Conservation (phyloP, 2,888 invertebrate species). For the Scaeva pyrastri region DNA sequence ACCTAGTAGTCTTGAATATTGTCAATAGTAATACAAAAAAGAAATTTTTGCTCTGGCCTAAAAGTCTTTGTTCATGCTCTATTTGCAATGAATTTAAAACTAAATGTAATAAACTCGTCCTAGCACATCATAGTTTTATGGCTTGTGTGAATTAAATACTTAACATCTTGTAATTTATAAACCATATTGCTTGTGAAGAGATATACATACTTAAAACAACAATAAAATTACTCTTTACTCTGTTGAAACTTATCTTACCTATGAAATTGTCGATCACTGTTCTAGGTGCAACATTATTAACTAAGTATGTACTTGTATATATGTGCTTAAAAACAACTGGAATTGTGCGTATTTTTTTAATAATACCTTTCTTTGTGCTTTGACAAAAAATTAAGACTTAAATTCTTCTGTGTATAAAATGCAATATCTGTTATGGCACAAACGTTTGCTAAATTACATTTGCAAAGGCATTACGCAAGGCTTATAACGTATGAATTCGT, state of each 20-base stretch:
- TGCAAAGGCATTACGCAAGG: slow-evolving; percentile 56
- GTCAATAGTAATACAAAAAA: neutral
- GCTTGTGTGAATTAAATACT: slow-evolving; percentile 4
- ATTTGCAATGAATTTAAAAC: neutral
- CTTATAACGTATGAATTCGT: slow-evolving; percentile 43
- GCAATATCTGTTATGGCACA: slow-evolving; percentile 69
- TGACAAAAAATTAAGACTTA: slow-evolving; percentile 27
- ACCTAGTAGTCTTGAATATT: slow-evolving; percentile 2
- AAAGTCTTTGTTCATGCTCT: neutral
- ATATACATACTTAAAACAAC: neutral
- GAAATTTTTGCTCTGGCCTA: neutral
- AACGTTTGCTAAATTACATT: slow-evolving; percentile 48
- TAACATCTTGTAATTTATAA: slow-evolving; percentile 10
- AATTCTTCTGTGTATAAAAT: slow-evolving; percentile 43
- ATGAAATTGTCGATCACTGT: slow-evolving; percentile 17
- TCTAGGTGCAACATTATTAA: slow-evolving; percentile 27
- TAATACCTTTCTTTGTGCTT: slow-evolving; percentile 30
- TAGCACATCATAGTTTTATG: neutral
- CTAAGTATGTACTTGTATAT: neutral
- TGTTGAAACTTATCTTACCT: neutral
- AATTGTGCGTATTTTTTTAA: slow-evolving; percentile 1
- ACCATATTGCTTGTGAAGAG: neutral
- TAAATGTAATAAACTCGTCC: neutral
- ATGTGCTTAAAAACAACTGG: slow-evolving; percentile 23
- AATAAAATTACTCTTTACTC: neutral